Percentiles rank a stretch among this genome's conserved stretches.
These are phyloP conservation scores for Siniperca chuatsi DNA, from an alignment of 2,113 vertebrate genomes.

Conservation along the genomic window DNA sequence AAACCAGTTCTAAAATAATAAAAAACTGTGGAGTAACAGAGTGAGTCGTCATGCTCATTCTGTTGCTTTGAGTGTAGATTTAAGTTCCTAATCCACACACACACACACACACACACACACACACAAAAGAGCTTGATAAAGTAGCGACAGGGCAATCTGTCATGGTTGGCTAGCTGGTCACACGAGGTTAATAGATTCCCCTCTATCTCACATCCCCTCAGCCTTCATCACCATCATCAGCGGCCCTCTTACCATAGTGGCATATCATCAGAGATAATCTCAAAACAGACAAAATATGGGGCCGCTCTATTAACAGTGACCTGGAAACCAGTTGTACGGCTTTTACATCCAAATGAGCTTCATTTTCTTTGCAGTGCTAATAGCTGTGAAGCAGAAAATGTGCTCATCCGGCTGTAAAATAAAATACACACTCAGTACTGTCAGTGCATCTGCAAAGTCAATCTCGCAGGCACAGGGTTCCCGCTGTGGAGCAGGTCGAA, in stretches of 20 bases:
- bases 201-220: slow-evolving; percentile 61
- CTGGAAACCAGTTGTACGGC: slow-evolving; percentile 36
- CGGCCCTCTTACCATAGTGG: slow-evolving; percentile 48
- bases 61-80: slow-evolving; percentile 22
- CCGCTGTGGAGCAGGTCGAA: not conserved
- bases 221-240: slow-evolving; percentile 61
- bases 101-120: slow-evolving; percentile 16
- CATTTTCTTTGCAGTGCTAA: slow-evolving; percentile 37
- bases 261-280: slow-evolving; percentile 53
- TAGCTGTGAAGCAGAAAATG: slow-evolving; percentile 34
- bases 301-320: slow-evolving; percentile 47
- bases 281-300: slow-evolving; percentile 39
- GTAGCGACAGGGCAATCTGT: slow-evolving; percentile 74
- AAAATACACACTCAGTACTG: not conserved
- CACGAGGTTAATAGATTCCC: slow-evolving; percentile 79
- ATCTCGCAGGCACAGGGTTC: not conserved
- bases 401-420: not conserved
- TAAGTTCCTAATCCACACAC: slow-evolving; percentile 37
- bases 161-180: slow-evolving; percentile 75
- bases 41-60: slow-evolving; percentile 14
- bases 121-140: slow-evolving; percentile 48
- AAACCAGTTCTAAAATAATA: slow-evolving; percentile 18
- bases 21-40: slow-evolving; percentile 16
- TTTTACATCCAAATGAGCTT: slow-evolving; percentile 40
- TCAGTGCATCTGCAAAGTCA: slow-evolving; percentile 34